phyloP scores from a whole-genome alignment of 2,888 invertebrate genomes.

The Peribatodes rhomboidaria region DNA sequence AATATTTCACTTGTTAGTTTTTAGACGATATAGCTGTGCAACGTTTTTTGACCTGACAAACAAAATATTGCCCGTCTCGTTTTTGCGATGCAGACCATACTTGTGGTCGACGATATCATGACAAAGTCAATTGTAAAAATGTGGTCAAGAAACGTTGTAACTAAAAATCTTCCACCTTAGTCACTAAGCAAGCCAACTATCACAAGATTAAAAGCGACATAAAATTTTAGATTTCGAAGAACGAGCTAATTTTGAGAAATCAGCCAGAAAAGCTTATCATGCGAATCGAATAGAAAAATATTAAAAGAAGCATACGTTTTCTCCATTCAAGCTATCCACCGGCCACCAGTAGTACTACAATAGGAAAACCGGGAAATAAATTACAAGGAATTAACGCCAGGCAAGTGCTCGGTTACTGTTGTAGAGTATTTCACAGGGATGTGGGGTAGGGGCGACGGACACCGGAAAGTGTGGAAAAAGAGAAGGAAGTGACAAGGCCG shows the following conservation, averaged over 20 bases:
- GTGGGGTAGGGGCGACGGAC: not conserved
- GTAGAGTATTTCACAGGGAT: conserved; percentile 48
- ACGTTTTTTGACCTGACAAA: conserved; percentile 9
- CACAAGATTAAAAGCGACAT: conserved; percentile 47
- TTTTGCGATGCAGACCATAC: not conserved
- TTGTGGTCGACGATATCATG: not conserved
- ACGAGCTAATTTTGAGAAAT: conserved; percentile 30
- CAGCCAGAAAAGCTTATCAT: conserved; percentile 77
- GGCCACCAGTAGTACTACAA: conserved; percentile 68
- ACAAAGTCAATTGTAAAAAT: not conserved
- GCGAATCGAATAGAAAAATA: conserved; percentile 69
- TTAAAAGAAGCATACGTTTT: conserved; percentile 76
- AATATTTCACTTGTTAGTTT: conserved; percentile 21
- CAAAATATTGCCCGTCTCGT: not conserved
- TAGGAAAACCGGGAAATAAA: conserved; percentile 54
- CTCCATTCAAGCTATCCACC: conserved; percentile 77
- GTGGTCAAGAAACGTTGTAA: conserved; percentile 21
- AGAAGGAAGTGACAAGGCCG: conserved; percentile 54
- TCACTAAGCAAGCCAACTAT: conserved; percentile 44
- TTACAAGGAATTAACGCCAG: conserved; percentile 45
- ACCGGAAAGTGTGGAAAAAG: conserved; percentile 17
- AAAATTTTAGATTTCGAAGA: conserved; percentile 32
- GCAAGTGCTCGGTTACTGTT: conserved; percentile 40
- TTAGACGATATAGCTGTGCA: not conserved
- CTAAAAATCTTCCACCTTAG: conserved; percentile 36